Base-by-base conservation (phyloP, 1,140 invertebrate species). In the Hycleus phaleratus region DNA sequence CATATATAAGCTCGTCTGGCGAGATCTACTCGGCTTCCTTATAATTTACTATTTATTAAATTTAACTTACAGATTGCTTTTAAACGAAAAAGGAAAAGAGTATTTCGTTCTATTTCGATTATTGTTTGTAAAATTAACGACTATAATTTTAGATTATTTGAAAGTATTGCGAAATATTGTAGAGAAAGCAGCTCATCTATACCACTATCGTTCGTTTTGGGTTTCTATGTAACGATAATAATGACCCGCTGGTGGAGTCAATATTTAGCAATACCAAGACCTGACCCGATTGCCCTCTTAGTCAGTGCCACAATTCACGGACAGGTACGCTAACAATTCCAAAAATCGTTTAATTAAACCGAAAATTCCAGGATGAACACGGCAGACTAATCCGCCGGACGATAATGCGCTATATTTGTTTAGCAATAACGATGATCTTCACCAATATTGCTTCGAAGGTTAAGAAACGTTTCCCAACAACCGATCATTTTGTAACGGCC, bases 201-300 rank as follows among this genome's bases (percentile, higher is more conserved):
- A 64, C 86, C 87, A 7, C 67, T 90, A 46, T 82, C 83, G 2
- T 85, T 85, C 71, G 83, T 88, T 12, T 77, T 87, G 49, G 76
- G 76, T 38, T 77, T 77, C 75, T 97, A 96, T 75, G 93, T 97
- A 12, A 86, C 88, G 3, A 86, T 96, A 49, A 92, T 97, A 18
- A 93, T 96, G 79, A 87, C 85, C 3, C 81, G 94, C 69, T 97
- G 93, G 93, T 96, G 93, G 93, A 86, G 83, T 74, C 93, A 96
- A 72, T 96, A 93, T 66, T 84, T 81, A 61, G 69, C 82, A 73
- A 64, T 97, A 93, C 88, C 88, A 12, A 90, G 87, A 85, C 88
- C 88, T 0, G 88, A 90, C 74, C 82, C 87, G 3, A 81, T 90
- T 59, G 89, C 89, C 6, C 88, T 93, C 2, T 91, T 87, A 73